Evolutionary conservation across 2,797 vertebrate species (phyloP).

Genomic region (Forpus xanthops): DNA sequence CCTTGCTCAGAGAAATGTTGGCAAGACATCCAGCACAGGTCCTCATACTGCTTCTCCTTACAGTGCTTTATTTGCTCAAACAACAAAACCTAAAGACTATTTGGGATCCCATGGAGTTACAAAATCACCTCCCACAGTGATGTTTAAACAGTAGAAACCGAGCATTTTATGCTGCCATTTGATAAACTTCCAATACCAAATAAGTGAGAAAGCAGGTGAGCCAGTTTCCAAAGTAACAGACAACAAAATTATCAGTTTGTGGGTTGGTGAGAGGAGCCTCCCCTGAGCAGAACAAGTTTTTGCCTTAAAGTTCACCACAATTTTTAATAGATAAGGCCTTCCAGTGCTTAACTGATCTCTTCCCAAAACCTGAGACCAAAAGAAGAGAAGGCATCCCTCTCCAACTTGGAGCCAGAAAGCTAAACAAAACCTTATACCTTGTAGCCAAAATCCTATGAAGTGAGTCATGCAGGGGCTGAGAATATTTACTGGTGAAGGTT

Average conservation of each 20-base stretch:
- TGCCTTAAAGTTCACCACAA: neutral
- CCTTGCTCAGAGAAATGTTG: neutral
- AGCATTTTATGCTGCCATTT: neutral
- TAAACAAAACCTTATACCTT: neutral
- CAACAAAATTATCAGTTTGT: neutral
- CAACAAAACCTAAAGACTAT: neutral
- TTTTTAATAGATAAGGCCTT: slow-evolving; percentile 31
- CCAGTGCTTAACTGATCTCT: neutral
- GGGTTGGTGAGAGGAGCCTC: neutral
- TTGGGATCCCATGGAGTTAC: neutral
- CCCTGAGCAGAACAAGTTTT: neutral
- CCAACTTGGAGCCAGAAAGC: neutral
- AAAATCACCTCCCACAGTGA: neutral
- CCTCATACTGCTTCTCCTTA: neutral
- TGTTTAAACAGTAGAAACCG: neutral
- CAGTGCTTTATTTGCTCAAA: neutral
- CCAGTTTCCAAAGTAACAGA: neutral
- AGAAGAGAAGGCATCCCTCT: neutral
- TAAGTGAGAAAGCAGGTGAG: neutral
- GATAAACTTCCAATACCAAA: neutral
- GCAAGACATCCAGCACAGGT: neutral
- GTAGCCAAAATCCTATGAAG: neutral
- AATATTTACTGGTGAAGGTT: neutral
- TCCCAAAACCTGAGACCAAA: neutral
- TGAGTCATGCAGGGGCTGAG: neutral